phyloP scores from a whole-genome alignment of 2,888 invertebrate species.

The Microctonus aethiopoides region DNA sequence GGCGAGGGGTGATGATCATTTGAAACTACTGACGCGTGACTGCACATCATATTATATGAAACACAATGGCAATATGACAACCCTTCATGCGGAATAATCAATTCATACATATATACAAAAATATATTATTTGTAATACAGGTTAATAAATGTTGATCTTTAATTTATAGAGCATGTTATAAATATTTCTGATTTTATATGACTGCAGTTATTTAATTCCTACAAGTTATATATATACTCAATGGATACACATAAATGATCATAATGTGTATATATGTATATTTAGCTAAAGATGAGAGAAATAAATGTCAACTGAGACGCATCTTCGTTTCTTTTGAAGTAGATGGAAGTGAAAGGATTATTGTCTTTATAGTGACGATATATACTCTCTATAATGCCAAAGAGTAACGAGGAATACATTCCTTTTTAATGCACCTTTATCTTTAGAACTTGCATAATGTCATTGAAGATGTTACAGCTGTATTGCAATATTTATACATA shows the following conservation, averaged over 20 bases:
- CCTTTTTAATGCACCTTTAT: not conserved
- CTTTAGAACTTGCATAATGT: constrained; percentile 37
- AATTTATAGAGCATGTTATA: too few relatives aligned
- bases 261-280: too few relatives aligned
- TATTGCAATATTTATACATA: not conserved
- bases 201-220: too few relatives aligned
- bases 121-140: not conserved
- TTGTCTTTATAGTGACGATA: constrained; percentile 23
- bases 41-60: constrained; percentile 1
- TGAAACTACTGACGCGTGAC: not conserved
- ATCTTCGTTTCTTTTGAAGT: constrained; percentile 10
- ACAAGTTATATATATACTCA: not conserved
- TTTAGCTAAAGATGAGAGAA: not conserved
- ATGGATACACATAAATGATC: too few relatives aligned
- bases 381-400: constrained; percentile 18
- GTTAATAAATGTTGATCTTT: too few relatives aligned
- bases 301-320: constrained; percentile 4
- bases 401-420: constrained; percentile 1
- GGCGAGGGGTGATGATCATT: constrained; percentile 3
- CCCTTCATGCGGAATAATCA: not conserved
- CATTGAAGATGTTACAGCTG: constrained; percentile 34
- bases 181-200: not conserved
- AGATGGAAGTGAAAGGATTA: constrained; percentile 40
- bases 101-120: not conserved
- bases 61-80: not conserved